Percentiles rank a stretch among this genome's conserved stretches.
phyloP scores from a whole-genome alignment of 2,113 vertebrate species.

The Pomatostomus ruficeps region DNA sequence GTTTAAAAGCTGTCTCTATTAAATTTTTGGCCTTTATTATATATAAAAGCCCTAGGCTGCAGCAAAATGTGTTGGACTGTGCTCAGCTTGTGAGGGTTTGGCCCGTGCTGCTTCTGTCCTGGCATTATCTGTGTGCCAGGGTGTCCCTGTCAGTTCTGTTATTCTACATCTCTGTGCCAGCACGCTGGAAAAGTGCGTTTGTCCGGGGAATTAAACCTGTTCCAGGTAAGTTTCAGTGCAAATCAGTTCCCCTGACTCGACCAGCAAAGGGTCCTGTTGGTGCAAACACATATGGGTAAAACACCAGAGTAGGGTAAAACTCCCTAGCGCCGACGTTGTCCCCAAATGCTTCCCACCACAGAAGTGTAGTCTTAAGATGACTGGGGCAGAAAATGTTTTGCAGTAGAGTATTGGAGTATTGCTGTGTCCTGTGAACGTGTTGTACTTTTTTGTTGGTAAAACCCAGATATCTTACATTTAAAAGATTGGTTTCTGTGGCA shows the following conservation, averaged over 20 bases:
- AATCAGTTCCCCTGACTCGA: not conserved
- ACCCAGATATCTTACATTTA: not conserved
- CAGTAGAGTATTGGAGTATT: not conserved
- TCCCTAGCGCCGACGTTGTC: not conserved
- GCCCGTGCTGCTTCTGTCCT: not conserved
- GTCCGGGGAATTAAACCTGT: not conserved
- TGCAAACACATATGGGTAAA: fast-evolving
- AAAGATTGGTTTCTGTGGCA: not conserved
- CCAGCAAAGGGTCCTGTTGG: fast-evolving
- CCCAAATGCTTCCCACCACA: not conserved
- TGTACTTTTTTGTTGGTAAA: not conserved
- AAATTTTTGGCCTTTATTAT: not conserved
- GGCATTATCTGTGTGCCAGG: not conserved
- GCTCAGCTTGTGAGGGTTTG: not conserved
- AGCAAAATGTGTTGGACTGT: not conserved
- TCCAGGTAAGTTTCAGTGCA: not conserved
- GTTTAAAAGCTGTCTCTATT: not conserved
- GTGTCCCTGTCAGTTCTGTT: not conserved
- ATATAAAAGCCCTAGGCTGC: not conserved
- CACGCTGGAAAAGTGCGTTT: not conserved
- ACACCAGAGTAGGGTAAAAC: not conserved
- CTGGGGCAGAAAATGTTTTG: not conserved
- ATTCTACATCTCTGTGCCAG: not conserved
- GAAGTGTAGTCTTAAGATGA: not conserved
- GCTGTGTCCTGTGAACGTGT: not conserved